phyloP scores from a whole-genome alignment of 2,797 vertebrate species.

The Sebastes steindachneri region DNA sequence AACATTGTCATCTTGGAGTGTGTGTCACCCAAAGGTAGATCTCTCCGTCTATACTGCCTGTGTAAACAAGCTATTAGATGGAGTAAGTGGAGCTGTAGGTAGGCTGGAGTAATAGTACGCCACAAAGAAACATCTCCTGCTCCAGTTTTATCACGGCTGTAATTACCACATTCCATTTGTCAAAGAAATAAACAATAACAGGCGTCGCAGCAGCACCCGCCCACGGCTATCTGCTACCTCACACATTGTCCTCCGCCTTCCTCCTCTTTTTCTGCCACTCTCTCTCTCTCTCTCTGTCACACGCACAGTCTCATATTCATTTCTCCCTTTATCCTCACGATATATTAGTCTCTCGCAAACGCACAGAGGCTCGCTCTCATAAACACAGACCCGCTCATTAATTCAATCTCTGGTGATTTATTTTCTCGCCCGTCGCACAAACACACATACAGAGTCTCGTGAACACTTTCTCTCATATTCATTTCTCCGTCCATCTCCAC shows the following conservation, averaged over 20 bases:
- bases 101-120: background rate
- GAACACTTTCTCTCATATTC: background rate
- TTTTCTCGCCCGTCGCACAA: conserved; percentile 13
- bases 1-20: background rate
- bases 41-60: too few species aligned
- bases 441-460: background rate
- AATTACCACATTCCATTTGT: conserved; percentile 70
- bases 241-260: conserved; percentile 33
- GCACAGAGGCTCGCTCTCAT: conserved; percentile 26
- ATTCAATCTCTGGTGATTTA: conserved; percentile 52
- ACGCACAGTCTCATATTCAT: conserved; percentile 35
- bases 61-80: background rate
- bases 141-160: conserved; percentile 53
- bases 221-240: conserved; percentile 56
- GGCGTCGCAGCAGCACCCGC: conserved; percentile 25
- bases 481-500: conserved; percentile 6
- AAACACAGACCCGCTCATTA: conserved; percentile 45
- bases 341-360: conserved; percentile 44
- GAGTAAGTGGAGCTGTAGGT: conserved; percentile 4
- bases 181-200: conserved; percentile 56
- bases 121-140: conserved; percentile 23
- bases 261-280: background rate
- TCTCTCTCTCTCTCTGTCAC: conserved; percentile 13
- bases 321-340: conserved; percentile 33
- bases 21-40: background rate